A percentile compares a stretch with the other conserved stretches of the same genome.
Evolutionary conservation across 2,113 vertebrate species (phyloP).

Genomic region (Pionites leucogaster): DNA sequence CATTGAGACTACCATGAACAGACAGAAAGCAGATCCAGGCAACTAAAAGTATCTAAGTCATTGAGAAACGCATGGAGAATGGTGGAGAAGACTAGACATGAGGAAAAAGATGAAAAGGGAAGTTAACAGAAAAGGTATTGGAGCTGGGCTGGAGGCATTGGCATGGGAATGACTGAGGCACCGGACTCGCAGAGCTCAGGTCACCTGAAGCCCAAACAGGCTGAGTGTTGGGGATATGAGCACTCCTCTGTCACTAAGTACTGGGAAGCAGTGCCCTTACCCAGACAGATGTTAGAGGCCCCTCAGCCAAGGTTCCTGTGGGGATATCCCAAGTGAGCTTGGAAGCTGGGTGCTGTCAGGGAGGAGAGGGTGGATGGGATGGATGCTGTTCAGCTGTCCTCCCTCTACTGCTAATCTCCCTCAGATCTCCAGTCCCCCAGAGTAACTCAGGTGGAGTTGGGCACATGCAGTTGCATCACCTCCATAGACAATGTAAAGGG

Average conservation of each 20-base stretch:
- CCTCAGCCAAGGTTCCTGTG: accelerated
- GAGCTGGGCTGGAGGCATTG: background rate
- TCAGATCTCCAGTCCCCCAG: background rate
- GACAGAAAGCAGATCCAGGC: background rate
- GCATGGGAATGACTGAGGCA: background rate
- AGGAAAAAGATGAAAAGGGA: background rate
- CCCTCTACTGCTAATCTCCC: background rate
- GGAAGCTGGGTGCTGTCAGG: background rate
- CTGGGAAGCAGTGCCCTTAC: background rate
- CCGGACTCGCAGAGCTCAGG: background rate
- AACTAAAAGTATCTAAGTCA: background rate
- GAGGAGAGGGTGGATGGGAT: background rate
- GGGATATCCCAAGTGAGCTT: background rate
- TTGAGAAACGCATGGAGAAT: background rate
- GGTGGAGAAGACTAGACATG: background rate
- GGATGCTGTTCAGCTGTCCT: background rate
- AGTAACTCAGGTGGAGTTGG: background rate
- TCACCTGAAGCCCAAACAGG: background rate
- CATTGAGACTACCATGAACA: background rate
- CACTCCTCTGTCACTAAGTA: background rate
- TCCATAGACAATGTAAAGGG: accelerated
- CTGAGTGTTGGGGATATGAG: background rate
- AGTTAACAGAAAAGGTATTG: background rate
- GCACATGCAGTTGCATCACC: background rate
- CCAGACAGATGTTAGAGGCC: background rate